phyloP scores from a whole-genome alignment of 2,888 invertebrate genomes.

The Conops quadrifasciatus region DNA sequence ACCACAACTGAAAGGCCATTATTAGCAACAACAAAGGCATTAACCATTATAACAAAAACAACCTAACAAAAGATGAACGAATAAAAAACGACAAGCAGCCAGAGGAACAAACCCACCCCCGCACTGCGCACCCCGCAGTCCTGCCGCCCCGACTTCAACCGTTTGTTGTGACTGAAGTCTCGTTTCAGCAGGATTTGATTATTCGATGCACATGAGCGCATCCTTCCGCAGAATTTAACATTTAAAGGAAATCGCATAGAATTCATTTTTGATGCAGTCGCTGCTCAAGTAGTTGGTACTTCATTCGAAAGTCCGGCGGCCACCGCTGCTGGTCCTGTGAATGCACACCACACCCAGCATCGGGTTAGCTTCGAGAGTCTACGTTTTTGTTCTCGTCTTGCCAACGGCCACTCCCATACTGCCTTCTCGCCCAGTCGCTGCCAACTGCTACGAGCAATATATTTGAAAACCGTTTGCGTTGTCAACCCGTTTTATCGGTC shows the following conservation, averaged over 20 bases:
- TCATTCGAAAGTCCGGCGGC: background rate
- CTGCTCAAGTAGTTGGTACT: background rate
- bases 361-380: background rate
- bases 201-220: conserved; percentile 56
- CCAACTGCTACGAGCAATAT: conserved; percentile 1
- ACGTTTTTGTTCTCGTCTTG: background rate
- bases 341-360: background rate
- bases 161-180: background rate
- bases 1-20: no score
- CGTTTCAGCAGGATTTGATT: conserved; percentile 48
- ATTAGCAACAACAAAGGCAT: background rate
- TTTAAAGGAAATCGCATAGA: conserved; percentile 40
- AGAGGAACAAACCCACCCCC: background rate
- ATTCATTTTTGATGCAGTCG: background rate
- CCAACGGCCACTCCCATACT: background rate
- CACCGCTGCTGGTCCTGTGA: background rate
- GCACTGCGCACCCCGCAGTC: background rate
- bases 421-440: no score
- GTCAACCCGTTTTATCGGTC: conserved; percentile 47
- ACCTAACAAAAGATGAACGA: background rate
- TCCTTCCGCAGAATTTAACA: conserved; percentile 57
- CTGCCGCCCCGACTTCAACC: background rate
- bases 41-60: conserved; percentile 12
- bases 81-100: background rate
- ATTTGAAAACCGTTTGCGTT: conserved; percentile 45